Evolutionary conservation across 1,140 invertebrate genomes (phyloP), one percentile per base, ranked within the genome.

Genomic region (Akabosia matsudoensis): DNA sequence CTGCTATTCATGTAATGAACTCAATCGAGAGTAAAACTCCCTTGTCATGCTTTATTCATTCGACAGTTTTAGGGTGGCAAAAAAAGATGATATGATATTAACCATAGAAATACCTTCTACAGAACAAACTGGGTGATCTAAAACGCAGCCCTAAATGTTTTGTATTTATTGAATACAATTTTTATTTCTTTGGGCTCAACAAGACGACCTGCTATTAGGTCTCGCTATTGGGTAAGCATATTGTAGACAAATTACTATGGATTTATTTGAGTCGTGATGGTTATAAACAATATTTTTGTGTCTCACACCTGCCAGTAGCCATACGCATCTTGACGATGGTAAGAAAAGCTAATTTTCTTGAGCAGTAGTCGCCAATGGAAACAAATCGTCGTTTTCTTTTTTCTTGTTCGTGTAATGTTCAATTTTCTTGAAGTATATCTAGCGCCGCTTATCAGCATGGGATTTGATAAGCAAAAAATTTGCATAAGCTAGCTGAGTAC

Each of bases 201-300:
- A n/a, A n/a, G 37, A 45, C 37, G 7, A 45, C 18, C 18, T 45
- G 18, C 37, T 45, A 45, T 45, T 45, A 10, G 18, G 7, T 45
- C 18, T 45, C 7, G 37, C 37, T 18, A 45, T 45, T 45, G 18
- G 18, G 18, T 45, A 18, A 45, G 37, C 18, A 45, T 45, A 45
- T n/a, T 22, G 22, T 22, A 56, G 54, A 56, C 54, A 56, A 56
- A 56, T 56, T 56, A 22, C 13, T n/a, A 13, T 56, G 54, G 54
- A 56, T 56, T 56, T 56, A 56, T 56, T 13, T 56, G 54, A 22
- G 22, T 56, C 54, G 54, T 56, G 54, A 56, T n/a, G n/a, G n/a
- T n/a, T n/a, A 56, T 22, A 22, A 56, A 56, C 24, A 56, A 45
- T 45, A 7, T 45, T 45, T 18, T 7, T 45, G 37, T 45, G 7